Base-by-base conservation (phyloP, 2,888 invertebrate genomes). In the Crioceris asparagi region DNA sequence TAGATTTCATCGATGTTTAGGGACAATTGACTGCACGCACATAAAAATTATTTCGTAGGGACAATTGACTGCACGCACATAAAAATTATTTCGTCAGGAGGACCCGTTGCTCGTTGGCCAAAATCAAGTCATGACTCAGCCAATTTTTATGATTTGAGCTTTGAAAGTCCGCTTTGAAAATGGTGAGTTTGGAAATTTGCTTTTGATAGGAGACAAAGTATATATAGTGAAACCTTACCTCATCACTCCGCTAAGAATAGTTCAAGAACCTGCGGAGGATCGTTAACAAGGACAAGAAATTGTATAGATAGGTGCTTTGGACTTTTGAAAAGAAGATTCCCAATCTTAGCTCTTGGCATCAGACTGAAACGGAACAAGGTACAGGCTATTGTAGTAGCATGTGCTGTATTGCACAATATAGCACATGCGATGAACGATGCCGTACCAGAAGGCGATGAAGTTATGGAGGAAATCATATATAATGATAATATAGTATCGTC, bases 301-400 rank as follows among this genome's bases (percentile, higher is more conserved):
- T 36, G 44, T 12, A 35, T 52, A n/a, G 51, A 54, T 45, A 32
- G 54, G 30, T 47, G 36, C 12, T 55, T 50, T 51, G 53, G 54
- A 10, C 40, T 53, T 12, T 39, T 39, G 30, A 55, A 56, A 39
- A 36, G 50, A 36, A 17, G 54, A 33, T 56, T 57, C 45, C 57
- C 57, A 21, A 41, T 50, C 11, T 38, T 57, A 26, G 46, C 53
- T 11, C 17, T 52, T 16, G 56, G 55, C 16, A 44, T 58, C 18
- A 17, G 52, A 8, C 25, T 52, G 4, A 43, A 50, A 38, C 23
- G 52, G 15, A 32, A 34, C 16, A 50, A 34, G 25, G 45, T 46
- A 5, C 35, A 44, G 36, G 41, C 40, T 12, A 38, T 47, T 33
- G 31, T 52, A 33, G 39, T 49, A 35, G 42, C 50, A 16, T 36